A percentile compares a stretch with the other conserved stretches of the same genome.
Evolutionary conservation across 2,797 vertebrate species (phyloP).

Genomic region (Pantherophis alleghaniensis): DNA sequence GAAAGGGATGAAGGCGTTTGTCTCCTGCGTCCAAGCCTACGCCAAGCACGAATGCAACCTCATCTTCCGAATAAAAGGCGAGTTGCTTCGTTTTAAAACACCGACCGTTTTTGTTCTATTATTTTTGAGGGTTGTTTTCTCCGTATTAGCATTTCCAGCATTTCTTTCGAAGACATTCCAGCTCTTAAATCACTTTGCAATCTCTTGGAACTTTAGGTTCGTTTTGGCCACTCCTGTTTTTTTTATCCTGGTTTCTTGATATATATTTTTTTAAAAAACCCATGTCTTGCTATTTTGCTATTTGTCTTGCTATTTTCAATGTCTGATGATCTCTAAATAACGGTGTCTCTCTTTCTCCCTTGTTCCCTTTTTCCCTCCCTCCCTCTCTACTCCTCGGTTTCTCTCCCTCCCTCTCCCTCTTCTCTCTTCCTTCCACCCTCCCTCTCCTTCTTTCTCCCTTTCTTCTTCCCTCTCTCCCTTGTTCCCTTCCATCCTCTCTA

Average conservation of each 20-base stretch:
- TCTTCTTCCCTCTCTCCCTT: too few species aligned
- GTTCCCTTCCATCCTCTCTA: too few species aligned
- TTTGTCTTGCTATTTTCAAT: background rate
- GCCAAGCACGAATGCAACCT: slow-evolving; percentile 93
- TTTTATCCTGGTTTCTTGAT: background rate
- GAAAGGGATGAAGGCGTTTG: slow-evolving; percentile 89
- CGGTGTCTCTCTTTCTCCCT: too few species aligned
- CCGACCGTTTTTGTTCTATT: background rate
- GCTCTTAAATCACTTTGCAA: background rate
- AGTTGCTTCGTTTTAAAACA: background rate
- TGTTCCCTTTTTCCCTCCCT: too few species aligned
- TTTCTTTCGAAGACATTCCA: background rate
- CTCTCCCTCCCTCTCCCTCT: too few species aligned
- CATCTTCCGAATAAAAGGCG: slow-evolving; percentile 95
- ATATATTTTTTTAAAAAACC: background rate
- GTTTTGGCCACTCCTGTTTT: background rate
- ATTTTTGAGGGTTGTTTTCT: background rate
- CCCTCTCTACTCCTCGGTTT: too few species aligned
- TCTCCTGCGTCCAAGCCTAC: slow-evolving; percentile 89
- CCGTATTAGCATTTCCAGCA: background rate
- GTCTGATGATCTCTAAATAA: background rate
- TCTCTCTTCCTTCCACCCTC: too few species aligned
- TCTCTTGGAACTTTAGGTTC: background rate
- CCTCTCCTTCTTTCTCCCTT: too few species aligned
- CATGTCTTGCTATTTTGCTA: background rate